Percentiles rank a stretch among this genome's conserved stretches.
Evolutionary conservation across 1,140 invertebrate genomes (phyloP).

Genomic region (Pinna nobilis): DNA sequence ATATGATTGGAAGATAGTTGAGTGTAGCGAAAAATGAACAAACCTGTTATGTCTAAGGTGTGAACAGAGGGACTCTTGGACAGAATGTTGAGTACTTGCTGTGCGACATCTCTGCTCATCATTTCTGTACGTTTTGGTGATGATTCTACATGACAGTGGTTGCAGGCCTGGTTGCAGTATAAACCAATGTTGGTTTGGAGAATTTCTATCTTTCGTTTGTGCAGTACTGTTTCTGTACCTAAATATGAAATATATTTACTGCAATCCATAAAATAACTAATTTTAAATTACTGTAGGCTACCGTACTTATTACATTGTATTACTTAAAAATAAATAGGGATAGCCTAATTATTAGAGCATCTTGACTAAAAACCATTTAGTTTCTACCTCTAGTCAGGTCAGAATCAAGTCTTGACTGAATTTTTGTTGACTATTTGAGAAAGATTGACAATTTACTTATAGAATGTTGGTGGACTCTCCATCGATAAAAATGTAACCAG

Average conservation of each 20-base stretch:
- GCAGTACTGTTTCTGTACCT: conserved; percentile 28
- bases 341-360: no score
- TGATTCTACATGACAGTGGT: conserved; percentile 61
- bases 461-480: no score
- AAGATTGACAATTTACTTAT: no score
- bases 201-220: conserved; percentile 42
- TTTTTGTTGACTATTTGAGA: no score
- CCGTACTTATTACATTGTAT: no score
- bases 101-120: conserved; percentile 47
- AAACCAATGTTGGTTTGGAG: conserved; percentile 57
- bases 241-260: not conserved
- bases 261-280: not conserved
- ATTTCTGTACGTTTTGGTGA: conserved; percentile 59
- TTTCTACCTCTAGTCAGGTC: no score
- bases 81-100: conserved; percentile 48
- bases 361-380: no score
- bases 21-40: not conserved
- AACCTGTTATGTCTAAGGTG: conserved; percentile 57
- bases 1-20: no score
- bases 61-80: conserved; percentile 49
- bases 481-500: no score
- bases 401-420: no score
- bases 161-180: conserved; percentile 64
- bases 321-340: no score
- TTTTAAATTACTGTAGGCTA: no score